Evolutionary conservation across 2,888 invertebrate genomes (phyloP).

Genomic region (Osmoderma eremita): DNA sequence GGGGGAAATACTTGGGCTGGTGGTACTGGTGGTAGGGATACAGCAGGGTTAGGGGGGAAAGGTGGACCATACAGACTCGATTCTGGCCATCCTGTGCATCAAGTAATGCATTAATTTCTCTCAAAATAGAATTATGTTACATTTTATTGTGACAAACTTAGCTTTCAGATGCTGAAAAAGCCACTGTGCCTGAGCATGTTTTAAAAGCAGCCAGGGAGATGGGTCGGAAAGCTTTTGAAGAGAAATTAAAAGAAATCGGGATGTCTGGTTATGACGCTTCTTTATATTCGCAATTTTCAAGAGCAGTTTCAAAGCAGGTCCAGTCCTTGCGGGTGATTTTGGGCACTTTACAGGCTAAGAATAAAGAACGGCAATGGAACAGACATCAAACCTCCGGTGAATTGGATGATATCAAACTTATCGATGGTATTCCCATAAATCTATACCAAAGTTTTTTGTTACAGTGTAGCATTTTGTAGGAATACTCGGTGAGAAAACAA

Average conservation of each 20-base stretch:
- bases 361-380: constrained; percentile 93
- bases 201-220: constrained; percentile 91
- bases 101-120: constrained; percentile 65
- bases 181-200: constrained; percentile 89
- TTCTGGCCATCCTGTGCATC: constrained; percentile 92
- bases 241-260: constrained; percentile 87
- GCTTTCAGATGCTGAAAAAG: constrained; percentile 89
- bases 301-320: constrained; percentile 83
- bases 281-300: constrained; percentile 83
- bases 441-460: neutral
- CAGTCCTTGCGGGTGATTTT: constrained; percentile 87
- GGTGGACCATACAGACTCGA: constrained; percentile 96
- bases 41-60: constrained; percentile 95
- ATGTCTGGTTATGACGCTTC: constrained; percentile 96
- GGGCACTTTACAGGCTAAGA: constrained; percentile 89
- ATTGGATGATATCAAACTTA: constrained; percentile 92
- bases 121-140: constrained; percentile 45
- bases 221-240: constrained; percentile 88
- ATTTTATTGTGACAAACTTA: constrained; percentile 53
- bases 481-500: constrained; percentile 89
- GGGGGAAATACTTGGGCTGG: constrained; percentile 98
- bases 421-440: constrained; percentile 76
- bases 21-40: constrained; percentile 92
- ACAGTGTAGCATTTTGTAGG: constrained; percentile 62
- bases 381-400: constrained; percentile 95